Base-by-base conservation (phyloP, 2,113 vertebrate genomes). In the Narcine bancroftii region DNA sequence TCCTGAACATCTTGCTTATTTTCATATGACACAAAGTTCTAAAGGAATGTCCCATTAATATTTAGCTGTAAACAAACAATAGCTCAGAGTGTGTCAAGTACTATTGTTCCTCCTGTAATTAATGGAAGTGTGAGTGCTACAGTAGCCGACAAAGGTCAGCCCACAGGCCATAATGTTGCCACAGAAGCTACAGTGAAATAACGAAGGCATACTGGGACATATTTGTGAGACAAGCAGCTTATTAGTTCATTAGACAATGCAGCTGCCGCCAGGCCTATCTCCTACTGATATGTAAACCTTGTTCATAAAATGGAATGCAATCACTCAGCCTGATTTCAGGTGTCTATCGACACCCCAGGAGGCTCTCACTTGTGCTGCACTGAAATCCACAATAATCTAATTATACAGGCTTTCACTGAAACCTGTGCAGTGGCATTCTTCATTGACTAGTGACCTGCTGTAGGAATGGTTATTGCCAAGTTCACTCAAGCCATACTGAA, bases 121-220 rank as follows among this genome's bases (percentile, higher is more conserved):
- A 69, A 66, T 91, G 63, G 42, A 29, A 45, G 65, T 42, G 87
- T 21, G 42, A 17, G 65, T 53, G 89, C 24, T 47, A 69, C 63
- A 91, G 89, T 91, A 91, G 60, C 89, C 71, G 89, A 69, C 89
- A 91, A 91, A 91, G 89, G 89, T 91, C 63, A 91, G 63, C 39
- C 87, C 87, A 91, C 87, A 91, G 60, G 63, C 87, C 36, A 21
- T 91, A 91, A 47, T 91, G 63, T 66, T 91, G 89, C 42, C 42
- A 11, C 63, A 91, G 89, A 69, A 33, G 81, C 89, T 69, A 53
- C 81, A 60, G 81, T 87, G 36, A 87, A 87, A 60, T 56, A 87
- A 56, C 81, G 19, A 87, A 36, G 53, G 56, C 53, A 2, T 60
- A 87, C 81, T 60, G 50, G 81, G 81, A 87, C 53, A 85, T 87